Base-by-base conservation (phyloP, 2,797 vertebrate species). In the Lemur catta region DNA sequence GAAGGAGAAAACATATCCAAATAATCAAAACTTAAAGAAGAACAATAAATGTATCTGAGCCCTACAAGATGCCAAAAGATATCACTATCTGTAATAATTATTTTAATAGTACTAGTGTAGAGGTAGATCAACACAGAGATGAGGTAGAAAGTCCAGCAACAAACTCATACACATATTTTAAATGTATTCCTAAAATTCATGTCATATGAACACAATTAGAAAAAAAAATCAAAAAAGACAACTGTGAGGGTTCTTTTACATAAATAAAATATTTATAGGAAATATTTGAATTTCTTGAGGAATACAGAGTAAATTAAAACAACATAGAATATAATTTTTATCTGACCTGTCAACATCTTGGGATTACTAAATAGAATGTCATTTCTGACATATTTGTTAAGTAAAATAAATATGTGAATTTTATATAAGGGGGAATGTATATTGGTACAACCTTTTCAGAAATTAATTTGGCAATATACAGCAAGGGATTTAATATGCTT, bases 21-120 rank as follows among this genome's bases (percentile, higher is more conserved):
- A 87, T 82, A 94, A 92, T 52, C n/a, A 76, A 91, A 79, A 92
- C 30, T 74, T 86, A 87, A 93, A 71, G 63, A 84, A 89, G 52
- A 95, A 82, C 28, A 92, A 75, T 67, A 89, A 91, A 61, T 76
- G 24, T n/a, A 75, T 67, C n/a, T 82, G 65, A 96, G 65, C 14
- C 43, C 71, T 76, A 65, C 14, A 26, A 90, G 33, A 92, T 88
- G 82, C 14, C 18, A 61, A 82, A 84, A 75, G 15, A 38, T 67
- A 67, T 86, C 20, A 88, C 55, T 57, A 79, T 72, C 57, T 76
- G 50, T 46, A 81, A 91, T 71, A 67, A 48, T 41, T 84, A 72
- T 65, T 92, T 94, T 67, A 91, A 30, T 67, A 71, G 43, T 61
- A 20, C 15, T 76, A 52, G 46, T 35, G 22, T 38, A 65, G 9